These are phyloP conservation scores for Matsumurasca onukii DNA, from an alignment of 1,140 invertebrate species.

Conservation along the genomic window DNA sequence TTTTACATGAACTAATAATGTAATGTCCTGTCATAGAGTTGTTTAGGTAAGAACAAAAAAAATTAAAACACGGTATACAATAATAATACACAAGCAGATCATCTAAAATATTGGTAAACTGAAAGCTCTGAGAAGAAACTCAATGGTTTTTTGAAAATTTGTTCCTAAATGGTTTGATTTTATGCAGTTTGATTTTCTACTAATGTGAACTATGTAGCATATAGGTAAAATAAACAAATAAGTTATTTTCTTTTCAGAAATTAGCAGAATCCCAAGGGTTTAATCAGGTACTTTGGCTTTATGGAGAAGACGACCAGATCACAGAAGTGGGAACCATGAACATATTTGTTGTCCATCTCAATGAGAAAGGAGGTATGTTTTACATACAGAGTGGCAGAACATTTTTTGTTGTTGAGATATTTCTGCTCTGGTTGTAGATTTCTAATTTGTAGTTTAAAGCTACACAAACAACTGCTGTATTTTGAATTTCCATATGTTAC, in stretches of 20 bases:
- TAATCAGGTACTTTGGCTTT: conserved; percentile 98
- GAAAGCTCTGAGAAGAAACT: not conserved
- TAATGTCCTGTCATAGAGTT: not conserved
- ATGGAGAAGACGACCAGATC: conserved; percentile 88
- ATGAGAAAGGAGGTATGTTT: conserved; percentile 83
- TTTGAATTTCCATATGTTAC: too few relatives aligned
- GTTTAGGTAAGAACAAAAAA: conserved; percentile 8
- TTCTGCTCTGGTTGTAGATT: too few relatives aligned
- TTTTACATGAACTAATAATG: too few relatives aligned
- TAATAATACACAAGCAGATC: too few relatives aligned
- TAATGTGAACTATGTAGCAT: not conserved
- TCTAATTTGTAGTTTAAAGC: too few relatives aligned
- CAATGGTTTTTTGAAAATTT: not conserved
- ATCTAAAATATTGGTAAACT: too few relatives aligned
- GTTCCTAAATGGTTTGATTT: not conserved
- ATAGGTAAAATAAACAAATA: too few relatives aligned
- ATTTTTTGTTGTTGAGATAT: too few relatives aligned
- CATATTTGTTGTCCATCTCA: conserved; percentile 87
- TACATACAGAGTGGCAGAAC: not conserved
- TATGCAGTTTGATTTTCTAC: not conserved
- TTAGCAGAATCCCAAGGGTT: conserved; percentile 76
- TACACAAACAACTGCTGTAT: too few relatives aligned
- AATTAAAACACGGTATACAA: too few relatives aligned
- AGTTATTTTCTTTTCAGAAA: conserved; percentile 55
- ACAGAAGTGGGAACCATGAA: conserved; percentile 99